Percentiles rank a stretch among this genome's conserved stretches.
Evolutionary conservation across 2,888 invertebrate species (phyloP).

Genomic region (Dendrolimus houi): DNA sequence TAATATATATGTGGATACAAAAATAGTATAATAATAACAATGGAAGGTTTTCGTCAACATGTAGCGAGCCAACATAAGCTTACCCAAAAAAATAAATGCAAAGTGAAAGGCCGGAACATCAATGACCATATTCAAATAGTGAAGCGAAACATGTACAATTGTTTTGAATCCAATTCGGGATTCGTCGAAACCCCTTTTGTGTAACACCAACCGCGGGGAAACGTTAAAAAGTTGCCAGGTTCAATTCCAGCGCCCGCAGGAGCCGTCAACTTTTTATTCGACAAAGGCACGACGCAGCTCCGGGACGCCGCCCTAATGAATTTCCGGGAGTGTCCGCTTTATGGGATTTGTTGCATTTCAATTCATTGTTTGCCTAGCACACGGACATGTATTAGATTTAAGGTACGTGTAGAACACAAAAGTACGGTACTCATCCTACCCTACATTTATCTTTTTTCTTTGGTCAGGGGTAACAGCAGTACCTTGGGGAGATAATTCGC

Average conservation of each 20-base stretch:
- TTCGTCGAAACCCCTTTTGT: not conserved
- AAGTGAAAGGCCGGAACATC: not conserved
- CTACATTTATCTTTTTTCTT: too few species aligned
- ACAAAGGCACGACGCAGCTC: conserved; percentile 11
- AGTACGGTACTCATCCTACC: too few species aligned
- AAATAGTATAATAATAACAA: too few species aligned
- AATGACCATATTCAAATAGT: not conserved
- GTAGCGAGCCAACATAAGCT: too few species aligned
- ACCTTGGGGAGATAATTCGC: too few species aligned
- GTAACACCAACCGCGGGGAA: not conserved
- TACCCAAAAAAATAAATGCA: too few species aligned
- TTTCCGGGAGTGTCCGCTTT: not conserved
- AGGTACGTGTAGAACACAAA: too few species aligned
- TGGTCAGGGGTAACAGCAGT: too few species aligned
- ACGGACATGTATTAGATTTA: too few species aligned
- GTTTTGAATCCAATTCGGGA: not conserved
- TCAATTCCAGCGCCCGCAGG: not conserved
- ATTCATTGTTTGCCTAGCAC: not conserved
- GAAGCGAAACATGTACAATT: not conserved
- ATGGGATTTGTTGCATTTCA: not conserved
- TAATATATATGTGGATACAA: too few species aligned
- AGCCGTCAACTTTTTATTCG: conserved; percentile 15
- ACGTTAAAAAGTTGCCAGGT: not conserved
- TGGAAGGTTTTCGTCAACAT: too few species aligned
- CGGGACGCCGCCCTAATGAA: not conserved